Base-by-base conservation (phyloP, 2,888 invertebrate species). In the Podabrus alpinus region DNA sequence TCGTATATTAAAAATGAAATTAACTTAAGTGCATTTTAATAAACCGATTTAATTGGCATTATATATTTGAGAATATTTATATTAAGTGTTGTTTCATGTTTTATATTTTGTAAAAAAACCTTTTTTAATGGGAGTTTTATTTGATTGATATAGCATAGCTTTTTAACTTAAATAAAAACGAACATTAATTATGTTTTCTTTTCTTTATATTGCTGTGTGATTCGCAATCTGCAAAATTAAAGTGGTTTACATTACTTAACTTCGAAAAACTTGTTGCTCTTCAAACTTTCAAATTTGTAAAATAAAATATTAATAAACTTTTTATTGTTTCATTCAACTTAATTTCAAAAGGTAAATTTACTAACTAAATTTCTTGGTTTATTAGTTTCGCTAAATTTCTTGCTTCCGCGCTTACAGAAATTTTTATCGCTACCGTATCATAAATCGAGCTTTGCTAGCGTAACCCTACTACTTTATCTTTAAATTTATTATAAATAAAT, bases 41-140 rank as follows among this genome's bases (percentile, higher is more conserved):
- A 74, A 74, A 68, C 69, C 66, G 68, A 71, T 69, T 75, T 75
- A 75, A 75, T 75, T 75, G 72, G 72, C 72, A 62, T 45, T 45
- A 70, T 70, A 62, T 62, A 73, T 73, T 61, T 70, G 64, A 59
- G 59, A 67, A 64, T 75, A 75, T 75, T 75, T 73, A 72, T 72
- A 69, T 70, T 72, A 68, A 72, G 75, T 75, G 75, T 75, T 72
- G 70, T 72, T 75, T 69, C 67, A 62, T 75, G 75, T 69, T 73
- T 69, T 61, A 24, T 75, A 69, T 75, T 75, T 72, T 66, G 60
- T 75, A 69, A 72, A 66, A 59, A 62, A 72, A 25, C 70, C 29
- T n/a, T 45, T 45, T 69, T 72, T 71, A 75, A 71, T 74, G 71
- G 69, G 25, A 70, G 45, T 67, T 74, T 74, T 66, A 61, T 66